Conservation (phyloP, 2,113 vertebrate species). For the Clarias gariepinus region DNA sequence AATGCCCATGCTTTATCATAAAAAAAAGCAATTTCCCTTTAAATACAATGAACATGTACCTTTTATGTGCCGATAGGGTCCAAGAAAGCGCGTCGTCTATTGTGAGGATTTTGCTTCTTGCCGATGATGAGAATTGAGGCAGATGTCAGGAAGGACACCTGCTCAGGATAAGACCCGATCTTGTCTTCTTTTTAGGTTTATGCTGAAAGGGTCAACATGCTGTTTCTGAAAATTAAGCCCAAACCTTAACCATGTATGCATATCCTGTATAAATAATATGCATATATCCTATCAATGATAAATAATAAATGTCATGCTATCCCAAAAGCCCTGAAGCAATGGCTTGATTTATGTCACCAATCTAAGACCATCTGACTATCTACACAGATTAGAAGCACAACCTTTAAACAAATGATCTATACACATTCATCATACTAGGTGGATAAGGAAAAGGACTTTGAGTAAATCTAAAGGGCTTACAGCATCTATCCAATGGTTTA, state of each 20-base stretch:
- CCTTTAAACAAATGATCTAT: constrained; percentile 34
- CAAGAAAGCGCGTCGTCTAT: constrained; percentile 54
- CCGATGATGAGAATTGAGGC: constrained; percentile 66
- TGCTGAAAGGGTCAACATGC: constrained; percentile 38
- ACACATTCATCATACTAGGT: neutral
- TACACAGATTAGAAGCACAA: constrained; percentile 40
- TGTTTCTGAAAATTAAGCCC: constrained; percentile 33
- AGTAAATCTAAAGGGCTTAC: constrained; percentile 72
- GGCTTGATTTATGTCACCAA: constrained; percentile 17
- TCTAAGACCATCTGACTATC: constrained; percentile 21
- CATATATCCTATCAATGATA: constrained; percentile 1
- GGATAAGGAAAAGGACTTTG: constrained; percentile 63
- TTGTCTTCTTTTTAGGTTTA: constrained; percentile 40
- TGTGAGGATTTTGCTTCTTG: constrained; percentile 60
- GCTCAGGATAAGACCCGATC: constrained; percentile 58
- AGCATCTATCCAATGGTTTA: constrained; percentile 63
- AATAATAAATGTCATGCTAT: neutral
- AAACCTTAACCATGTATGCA: neutral
- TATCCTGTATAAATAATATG: constrained; percentile 5
- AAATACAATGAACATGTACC: constrained; percentile 56
- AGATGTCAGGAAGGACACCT: constrained; percentile 74
- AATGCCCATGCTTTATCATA: constrained; percentile 38
- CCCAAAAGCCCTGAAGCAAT: constrained; percentile 12
- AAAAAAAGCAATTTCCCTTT: neutral
- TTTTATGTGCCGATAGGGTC: constrained; percentile 58